Evolutionary conservation across 1,140 invertebrate species (phyloP).

Genomic region (Mycetomoellerius zeteki): DNA sequence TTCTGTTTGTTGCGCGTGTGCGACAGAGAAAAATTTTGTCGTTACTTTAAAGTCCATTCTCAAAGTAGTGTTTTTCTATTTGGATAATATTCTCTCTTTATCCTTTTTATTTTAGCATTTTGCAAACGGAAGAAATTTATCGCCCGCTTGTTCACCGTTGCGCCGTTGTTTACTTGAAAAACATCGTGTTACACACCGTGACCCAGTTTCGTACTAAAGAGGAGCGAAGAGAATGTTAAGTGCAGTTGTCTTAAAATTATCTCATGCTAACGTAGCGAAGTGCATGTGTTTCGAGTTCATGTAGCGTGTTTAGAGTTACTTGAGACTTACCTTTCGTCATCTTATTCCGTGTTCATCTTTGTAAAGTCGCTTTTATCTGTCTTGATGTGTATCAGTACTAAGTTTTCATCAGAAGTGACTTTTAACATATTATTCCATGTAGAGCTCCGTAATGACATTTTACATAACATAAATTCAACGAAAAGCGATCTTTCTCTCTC

Average conservation of each 20-base stretch:
- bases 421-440: constrained; percentile 29
- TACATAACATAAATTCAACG: neutral
- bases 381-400: constrained; percentile 9
- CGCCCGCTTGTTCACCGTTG: constrained; percentile 49
- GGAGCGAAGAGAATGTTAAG: constrained; percentile 45
- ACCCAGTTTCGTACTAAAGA: constrained; percentile 35
- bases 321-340: constrained; percentile 20
- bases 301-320: constrained; percentile 32
- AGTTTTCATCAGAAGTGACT: constrained; percentile 39
- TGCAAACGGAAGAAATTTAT: constrained; percentile 36
- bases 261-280: constrained; percentile 20
- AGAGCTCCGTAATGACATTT: neutral
- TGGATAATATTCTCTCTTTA: constrained; percentile 7
- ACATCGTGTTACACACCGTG: constrained; percentile 38
- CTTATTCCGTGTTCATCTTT: constrained; percentile 28
- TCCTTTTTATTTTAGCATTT: constrained; percentile 33
- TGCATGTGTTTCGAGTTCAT: constrained; percentile 37
- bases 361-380: constrained; percentile 24
- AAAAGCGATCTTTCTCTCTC: neutral
- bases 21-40: neutral
- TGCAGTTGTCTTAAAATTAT: constrained; percentile 60
- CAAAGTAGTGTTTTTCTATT: constrained; percentile 25
- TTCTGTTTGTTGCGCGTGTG: neutral
- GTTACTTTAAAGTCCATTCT: constrained; percentile 14
- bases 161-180: constrained; percentile 50